Evolutionary conservation across 1,140 invertebrate genomes (phyloP).

Genomic region (Macrosteles quadrilineatus): DNA sequence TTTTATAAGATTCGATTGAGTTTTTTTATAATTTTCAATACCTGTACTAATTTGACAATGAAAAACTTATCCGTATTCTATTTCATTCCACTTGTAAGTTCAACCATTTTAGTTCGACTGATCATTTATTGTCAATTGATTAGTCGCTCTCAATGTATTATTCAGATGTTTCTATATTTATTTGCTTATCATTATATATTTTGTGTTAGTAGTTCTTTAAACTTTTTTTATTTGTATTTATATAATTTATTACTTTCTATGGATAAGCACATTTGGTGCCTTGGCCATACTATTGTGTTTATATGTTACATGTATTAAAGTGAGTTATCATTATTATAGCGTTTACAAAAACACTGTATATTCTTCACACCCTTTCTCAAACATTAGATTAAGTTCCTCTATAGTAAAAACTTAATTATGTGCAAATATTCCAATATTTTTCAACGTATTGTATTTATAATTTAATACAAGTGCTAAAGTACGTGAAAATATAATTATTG

Average conservation of each 20-base stretch:
- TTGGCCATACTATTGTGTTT: constrained; percentile 28
- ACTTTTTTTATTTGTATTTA: constrained; percentile 31
- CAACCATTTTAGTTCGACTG: constrained; percentile 17
- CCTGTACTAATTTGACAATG: neutral
- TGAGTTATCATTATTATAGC: constrained; percentile 22
- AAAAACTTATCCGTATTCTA: neutral
- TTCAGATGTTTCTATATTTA: constrained; percentile 23
- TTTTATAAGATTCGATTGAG: constrained; percentile 15
- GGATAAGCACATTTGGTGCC: constrained; percentile 16
- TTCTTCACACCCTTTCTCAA: no score
- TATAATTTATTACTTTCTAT: constrained; percentile 31
- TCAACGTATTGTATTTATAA: no score
- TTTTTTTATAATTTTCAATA: constrained; percentile 19
- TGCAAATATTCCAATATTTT: no score
- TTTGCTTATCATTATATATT: constrained; percentile 26
- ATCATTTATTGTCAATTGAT: constrained; percentile 3
- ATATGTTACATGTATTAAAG: constrained; percentile 26
- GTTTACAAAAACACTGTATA: neutral
- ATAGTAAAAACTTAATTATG: no score
- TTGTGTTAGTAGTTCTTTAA: constrained; percentile 31
- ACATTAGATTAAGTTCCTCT: no score
- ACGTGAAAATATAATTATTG: no score
- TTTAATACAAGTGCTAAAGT: no score
- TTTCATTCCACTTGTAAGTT: constrained; percentile 23
- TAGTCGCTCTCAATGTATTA: constrained; percentile 2